Base-by-base conservation (phyloP, 2,113 vertebrate species). In the Entomyzon cyanotis region DNA sequence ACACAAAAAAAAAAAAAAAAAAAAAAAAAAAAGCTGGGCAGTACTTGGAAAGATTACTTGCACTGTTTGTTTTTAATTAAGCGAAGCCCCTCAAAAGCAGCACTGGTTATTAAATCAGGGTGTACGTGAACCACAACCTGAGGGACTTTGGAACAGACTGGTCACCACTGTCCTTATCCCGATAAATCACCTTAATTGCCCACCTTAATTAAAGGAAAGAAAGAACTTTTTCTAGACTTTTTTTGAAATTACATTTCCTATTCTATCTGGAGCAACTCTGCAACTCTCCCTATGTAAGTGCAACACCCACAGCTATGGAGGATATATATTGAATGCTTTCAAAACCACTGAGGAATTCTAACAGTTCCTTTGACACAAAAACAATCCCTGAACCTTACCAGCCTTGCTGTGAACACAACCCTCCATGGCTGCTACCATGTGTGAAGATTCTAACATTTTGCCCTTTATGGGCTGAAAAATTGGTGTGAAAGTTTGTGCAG, bases 401-500 rank as follows among this genome's bases (percentile, higher is more conserved):
- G 69, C 28, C n/a, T 35, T 70, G 31, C 15, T 37, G 22, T 3
- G 46, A 89, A 42, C 44, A 53, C 4, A 77, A 33, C 17, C 27
- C 46, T 41, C 7, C 9, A 30, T 0, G 4, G 19, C 41, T 63
- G 42, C 28, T 3, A 9, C 52, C 75, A 73, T 10, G 42, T 0
- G 3, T 10, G 24, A 71, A 2, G 5, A 27, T 31, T 58, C 23
- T 15, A 67, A 30, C 12, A 22, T n/a, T 63, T 28, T 39, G 18
- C 35, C 70, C 27, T 28, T 71, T 64, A 70, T 52, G 3, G 16
- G 17, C 42, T 42, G 42, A 65, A 53, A 79, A 58, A 24, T 3
- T 1, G 2, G 17, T 9, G 42, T 0, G 2, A 33, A 6, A 12
- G 5, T n/a, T 50, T 18, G 37, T 13, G 42, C 9, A 4, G 28